phyloP scores from a whole-genome alignment of 2,797 vertebrate genomes.

The Acestrorhynchus altus region DNA sequence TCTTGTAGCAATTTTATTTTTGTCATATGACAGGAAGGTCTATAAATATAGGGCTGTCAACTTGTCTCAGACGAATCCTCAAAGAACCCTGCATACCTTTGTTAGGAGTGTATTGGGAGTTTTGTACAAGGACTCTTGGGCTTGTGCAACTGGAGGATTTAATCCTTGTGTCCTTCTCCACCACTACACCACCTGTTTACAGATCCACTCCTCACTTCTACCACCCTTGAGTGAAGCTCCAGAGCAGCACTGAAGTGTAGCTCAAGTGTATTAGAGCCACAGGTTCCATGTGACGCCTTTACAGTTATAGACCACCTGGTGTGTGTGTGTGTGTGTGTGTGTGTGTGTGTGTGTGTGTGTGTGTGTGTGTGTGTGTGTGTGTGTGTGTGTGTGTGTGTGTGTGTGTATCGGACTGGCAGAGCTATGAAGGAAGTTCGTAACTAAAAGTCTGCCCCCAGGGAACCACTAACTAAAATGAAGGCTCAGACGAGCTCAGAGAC shows the following conservation, averaged over 20 bases:
- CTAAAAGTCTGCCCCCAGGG: neutral
- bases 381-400: slow-evolving; percentile 20
- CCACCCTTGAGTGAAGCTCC: neutral
- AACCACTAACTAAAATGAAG: neutral
- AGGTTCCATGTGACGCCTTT: slow-evolving; percentile 13
- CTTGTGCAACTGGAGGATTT: too few relatives aligned
- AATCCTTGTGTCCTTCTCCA: too few relatives aligned
- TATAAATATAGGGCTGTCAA: too few relatives aligned
- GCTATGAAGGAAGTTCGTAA: neutral
- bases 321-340: slow-evolving; percentile 18
- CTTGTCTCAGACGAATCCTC: too few relatives aligned
- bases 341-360: neutral
- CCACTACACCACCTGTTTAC: too few relatives aligned
- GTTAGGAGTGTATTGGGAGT: too few relatives aligned
- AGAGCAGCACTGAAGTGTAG: neutral
- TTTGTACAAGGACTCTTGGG: too few relatives aligned
- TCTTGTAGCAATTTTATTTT: too few relatives aligned
- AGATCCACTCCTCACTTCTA: neutral
- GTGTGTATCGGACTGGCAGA: neutral
- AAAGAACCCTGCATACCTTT: too few relatives aligned
- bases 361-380: slow-evolving; percentile 5
- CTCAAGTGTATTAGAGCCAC: slow-evolving; percentile 1
- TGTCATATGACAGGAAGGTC: too few relatives aligned
- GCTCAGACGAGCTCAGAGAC: neutral
- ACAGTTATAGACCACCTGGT: slow-evolving; percentile 19